phyloP scores from a whole-genome alignment of 2,888 invertebrate genomes.

The Sarcophaga variegata region DNA sequence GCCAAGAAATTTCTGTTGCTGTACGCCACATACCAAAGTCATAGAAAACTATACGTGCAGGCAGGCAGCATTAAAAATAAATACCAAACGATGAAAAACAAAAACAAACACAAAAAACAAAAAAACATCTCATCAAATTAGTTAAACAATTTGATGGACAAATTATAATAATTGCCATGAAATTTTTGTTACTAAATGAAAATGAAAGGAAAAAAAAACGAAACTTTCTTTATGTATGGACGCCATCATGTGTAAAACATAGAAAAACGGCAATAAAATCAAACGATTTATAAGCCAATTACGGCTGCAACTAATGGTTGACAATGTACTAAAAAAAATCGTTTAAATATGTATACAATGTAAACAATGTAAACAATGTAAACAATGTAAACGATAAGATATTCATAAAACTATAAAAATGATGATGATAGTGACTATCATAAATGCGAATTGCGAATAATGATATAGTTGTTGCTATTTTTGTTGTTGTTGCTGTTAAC shows the following conservation, averaged over 20 bases:
- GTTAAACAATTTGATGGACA: constrained; percentile 59
- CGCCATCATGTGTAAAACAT: not conserved
- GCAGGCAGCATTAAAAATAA: constrained; percentile 2
- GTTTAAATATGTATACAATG: not conserved
- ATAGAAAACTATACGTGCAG: not conserved
- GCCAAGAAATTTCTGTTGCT: constrained; percentile 2
- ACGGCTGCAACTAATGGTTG: constrained; percentile 13
- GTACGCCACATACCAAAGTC: not conserved
- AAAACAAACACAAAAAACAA: not conserved
- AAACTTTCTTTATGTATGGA: constrained; percentile 38
- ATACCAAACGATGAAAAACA: constrained; percentile 34
- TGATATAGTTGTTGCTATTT: not conserved
- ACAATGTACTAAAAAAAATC: not conserved
- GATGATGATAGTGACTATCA: constrained; percentile 1
- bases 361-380: too few relatives aligned
- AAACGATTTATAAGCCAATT: constrained; percentile 6
- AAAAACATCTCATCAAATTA: constrained; percentile 47
- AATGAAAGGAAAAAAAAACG: constrained; percentile 35
- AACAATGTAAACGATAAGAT: not conserved
- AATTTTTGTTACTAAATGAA: constrained; percentile 33
- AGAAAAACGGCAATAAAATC: not conserved
- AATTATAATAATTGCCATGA: constrained; percentile 59
- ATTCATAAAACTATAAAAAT: not conserved
- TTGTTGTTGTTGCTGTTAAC: constrained; percentile 22
- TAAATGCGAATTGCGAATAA: too few relatives aligned